These are phyloP conservation scores for Coregonus ussuriensis DNA, from an alignment of 2,797 vertebrate genomes.

Conservation along the genomic window DNA sequence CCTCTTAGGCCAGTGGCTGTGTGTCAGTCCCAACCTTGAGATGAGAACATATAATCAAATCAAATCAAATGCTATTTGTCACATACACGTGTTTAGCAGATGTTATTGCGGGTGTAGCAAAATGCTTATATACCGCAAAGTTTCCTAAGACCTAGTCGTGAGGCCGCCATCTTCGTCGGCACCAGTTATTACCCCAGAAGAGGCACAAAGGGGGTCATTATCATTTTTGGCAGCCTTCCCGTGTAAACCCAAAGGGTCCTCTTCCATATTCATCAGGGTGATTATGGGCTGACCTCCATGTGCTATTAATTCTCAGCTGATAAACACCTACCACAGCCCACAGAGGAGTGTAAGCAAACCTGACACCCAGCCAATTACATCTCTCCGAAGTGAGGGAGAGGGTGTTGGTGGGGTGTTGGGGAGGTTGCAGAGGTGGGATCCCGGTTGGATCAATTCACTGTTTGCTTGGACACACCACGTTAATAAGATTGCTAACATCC, in stretches of 20 bases:
- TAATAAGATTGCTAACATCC: slow-evolving; percentile 37
- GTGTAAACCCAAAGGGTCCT: slow-evolving; percentile 56
- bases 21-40: slow-evolving; percentile 55
- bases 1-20: slow-evolving; percentile 23
- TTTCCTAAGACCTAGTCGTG: too few relatives aligned
- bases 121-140: too few relatives aligned
- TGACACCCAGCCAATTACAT: slow-evolving; percentile 48
- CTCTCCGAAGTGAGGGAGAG: slow-evolving; percentile 27
- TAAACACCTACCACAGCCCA: slow-evolving; percentile 9
- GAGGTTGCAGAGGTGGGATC: slow-evolving; percentile 6
- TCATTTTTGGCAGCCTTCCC: slow-evolving; percentile 61
- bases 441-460: slow-evolving; percentile 25
- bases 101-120: too few relatives aligned
- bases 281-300: slow-evolving; percentile 62
- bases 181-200: slow-evolving; percentile 32
- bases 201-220: slow-evolving; percentile 46
- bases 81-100: too few relatives aligned
- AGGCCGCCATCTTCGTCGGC: too few relatives aligned
- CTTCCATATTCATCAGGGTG: slow-evolving; percentile 69
- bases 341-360: slow-evolving; percentile 27
- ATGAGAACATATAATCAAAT: slow-evolving; percentile 28
- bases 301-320: slow-evolving; percentile 52
- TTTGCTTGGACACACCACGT: slow-evolving; percentile 31
- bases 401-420: not conserved
- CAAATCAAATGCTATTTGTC: too few relatives aligned